Conservation (phyloP, 2,113 vertebrate genomes). For the Ammodytes dubius region DNA sequence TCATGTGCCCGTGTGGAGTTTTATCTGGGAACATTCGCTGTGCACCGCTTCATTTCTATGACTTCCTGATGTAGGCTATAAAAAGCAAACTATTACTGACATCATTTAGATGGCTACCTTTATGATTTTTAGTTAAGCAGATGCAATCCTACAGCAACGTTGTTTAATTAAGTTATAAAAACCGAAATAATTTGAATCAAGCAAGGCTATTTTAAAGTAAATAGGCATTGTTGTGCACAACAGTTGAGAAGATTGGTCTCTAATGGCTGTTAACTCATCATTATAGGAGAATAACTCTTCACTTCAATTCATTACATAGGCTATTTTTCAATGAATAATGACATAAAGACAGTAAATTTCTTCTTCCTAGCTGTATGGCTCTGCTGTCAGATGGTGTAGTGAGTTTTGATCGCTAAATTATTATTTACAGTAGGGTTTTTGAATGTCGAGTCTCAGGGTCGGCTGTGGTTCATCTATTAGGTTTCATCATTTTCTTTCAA, state of each 20-base stretch:
- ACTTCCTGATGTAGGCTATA: not conserved
- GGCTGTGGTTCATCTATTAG: conserved; percentile 13
- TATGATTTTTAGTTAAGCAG: not conserved
- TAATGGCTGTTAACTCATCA: not conserved
- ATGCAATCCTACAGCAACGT: not conserved
- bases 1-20: conserved; percentile 12
- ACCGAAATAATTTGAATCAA: not conserved
- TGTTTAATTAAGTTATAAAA: not conserved
- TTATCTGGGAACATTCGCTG: not conserved
- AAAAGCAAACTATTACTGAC: not conserved
- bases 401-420: conserved; percentile 7
- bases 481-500: conserved; percentile 48
- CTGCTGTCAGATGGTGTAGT: not conserved
- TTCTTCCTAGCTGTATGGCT: not conserved
- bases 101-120: not conserved
- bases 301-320: conserved; percentile 5
- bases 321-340: not conserved
- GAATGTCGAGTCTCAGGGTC: conserved; percentile 20
- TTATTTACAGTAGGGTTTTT: conserved; percentile 1
- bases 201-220: not conserved
- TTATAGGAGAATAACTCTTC: not conserved
- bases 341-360: not conserved
- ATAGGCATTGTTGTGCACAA: not conserved
- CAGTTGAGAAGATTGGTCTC: not conserved
- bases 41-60: not conserved